Evolutionary conservation across 1,140 invertebrate genomes (phyloP), one percentile per base, ranked within the genome.

Genomic region (Grapholita molesta): DNA sequence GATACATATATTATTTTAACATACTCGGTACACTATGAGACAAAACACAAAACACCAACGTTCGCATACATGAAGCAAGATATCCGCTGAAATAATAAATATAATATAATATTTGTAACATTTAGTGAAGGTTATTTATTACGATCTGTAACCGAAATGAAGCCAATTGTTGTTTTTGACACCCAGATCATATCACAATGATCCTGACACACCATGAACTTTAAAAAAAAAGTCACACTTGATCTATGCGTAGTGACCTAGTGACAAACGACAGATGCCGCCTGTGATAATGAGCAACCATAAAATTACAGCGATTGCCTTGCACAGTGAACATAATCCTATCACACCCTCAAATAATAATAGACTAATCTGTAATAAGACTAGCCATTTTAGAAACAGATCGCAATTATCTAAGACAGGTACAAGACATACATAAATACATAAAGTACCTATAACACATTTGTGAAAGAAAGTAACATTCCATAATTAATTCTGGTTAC

Each of bases 91-190:
- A 76, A 81, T 74, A 66, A 69, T 71, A 81, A 75, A 82, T 76
- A 70, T 72, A 74, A 73, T 74, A 70, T 69, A 76, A 73, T 72
- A 70, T 70, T 69, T 75, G 69, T 69, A 55, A 66, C 61, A 61
- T 48, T 48, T 48, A 71, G 38, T 75, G 64, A 75, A 38, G 64
- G 30, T 48, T 77, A 73, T n/a, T 77, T 55, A 91, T 91, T 91
- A 91, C 89, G 89, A 91, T 91, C 89, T 91, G 89, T 91, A 89
- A 83, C 89, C 85, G 85, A 90, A 90, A 91, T 91, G 89, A 87
- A 87, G 86, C 89, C 89, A 91, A 91, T 91, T 78, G 67, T 35
- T 77, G 71, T 70, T 79, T 79, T 79, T 79, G 83, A 91, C 89
- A 91, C 89, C 89, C 89, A 91, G 89, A 82, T 91, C 89, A 91